Evolutionary conservation across 23 tunicate species (phyloP), one percentile per base, ranked within the genome.

Genomic region (Styela clava): DNA sequence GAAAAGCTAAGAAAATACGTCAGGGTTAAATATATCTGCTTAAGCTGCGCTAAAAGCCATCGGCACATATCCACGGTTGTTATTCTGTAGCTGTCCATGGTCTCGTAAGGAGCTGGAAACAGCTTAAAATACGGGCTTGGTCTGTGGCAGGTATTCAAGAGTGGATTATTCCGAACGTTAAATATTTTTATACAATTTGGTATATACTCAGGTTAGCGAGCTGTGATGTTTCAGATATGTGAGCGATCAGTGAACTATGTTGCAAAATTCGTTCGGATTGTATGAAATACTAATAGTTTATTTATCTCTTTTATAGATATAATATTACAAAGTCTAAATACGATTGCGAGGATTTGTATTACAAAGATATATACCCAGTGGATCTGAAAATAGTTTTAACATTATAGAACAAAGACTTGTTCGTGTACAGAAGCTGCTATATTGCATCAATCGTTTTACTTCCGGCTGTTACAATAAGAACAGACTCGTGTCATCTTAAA

Each of bases 1-100:
- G 83, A 27, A 35, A 79, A 30, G 30, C 68, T 30, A 20, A 32
- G 24, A 36, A 33, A 81, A 85, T 69, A 85, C 88, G 88, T 85
- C 83, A 85, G 36, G 1, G 31, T 25, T 67, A 67, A 67, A 67
- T 67, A 25, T 67, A 67, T 27, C 24, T 29, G 16, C 22, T 12
- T 44, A 7, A 44, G 56, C 56, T 44, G 12, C 12, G 56, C 56
- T 44, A 44, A 44, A 44, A 44, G 56, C 56, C 56, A 44, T 44
- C 56, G 12, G 12, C 56, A 12, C 56, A 44, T 44, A 44, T 44
- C 56, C 56, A 5, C 56, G 56, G 9, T 44, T 44, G 56, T 44
- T 44, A 44, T 44, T 44, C 56, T 44, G 56, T 44, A 44, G 56
- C 56, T 44, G 56, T 44, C 56, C 56, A 44, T 44, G 56, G 56